Percentiles rank a stretch among this genome's conserved stretches.
These are phyloP conservation scores for Artemia sp. DNA, from an alignment of 2,888 invertebrate species.

Conservation along the genomic window DNA sequence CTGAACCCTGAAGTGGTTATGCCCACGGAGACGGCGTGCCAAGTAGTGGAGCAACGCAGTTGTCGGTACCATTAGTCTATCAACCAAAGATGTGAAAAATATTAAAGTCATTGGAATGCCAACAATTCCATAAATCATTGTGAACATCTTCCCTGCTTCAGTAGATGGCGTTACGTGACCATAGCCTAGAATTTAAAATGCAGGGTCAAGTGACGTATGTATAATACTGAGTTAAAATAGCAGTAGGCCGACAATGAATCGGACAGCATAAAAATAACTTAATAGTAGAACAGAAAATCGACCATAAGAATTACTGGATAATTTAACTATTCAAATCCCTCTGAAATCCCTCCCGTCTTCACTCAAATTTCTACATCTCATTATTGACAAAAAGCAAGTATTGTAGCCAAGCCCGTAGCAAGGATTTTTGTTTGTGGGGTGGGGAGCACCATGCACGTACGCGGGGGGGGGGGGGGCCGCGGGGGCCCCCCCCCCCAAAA, in stretches of 20 bases:
- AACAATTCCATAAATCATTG: slow-evolving; percentile 64
- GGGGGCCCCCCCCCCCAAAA: too few species aligned
- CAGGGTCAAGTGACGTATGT: not conserved
- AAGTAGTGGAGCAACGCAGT: slow-evolving; percentile 49
- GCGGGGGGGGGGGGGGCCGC: too few species aligned
- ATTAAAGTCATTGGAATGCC: slow-evolving; percentile 74
- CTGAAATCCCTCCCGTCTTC: too few species aligned
- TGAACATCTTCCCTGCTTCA: slow-evolving; percentile 68
- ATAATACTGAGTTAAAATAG: too few species aligned
- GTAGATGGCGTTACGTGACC: slow-evolving; percentile 75
- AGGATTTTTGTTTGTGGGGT: too few species aligned
- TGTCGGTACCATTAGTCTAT: slow-evolving; percentile 56
- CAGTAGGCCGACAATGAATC: too few species aligned
- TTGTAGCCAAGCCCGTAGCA: too few species aligned
- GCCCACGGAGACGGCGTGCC: slow-evolving; percentile 49
- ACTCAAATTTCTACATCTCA: too few species aligned
- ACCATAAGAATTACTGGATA: not conserved
- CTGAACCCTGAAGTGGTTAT: slow-evolving; percentile 52
- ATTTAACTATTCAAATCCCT: slow-evolving; percentile 25
- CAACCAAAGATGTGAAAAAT: slow-evolving; percentile 61
- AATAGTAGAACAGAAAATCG: too few species aligned
- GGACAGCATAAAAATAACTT: too few species aligned
- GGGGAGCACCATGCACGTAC: too few species aligned
- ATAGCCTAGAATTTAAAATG: slow-evolving; percentile 45
- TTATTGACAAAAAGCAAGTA: too few species aligned